Percentiles rank a stretch among this genome's conserved stretches.
Conservation (phyloP, 2,888 invertebrate species). For the Iselma pallidipennis region DNA sequence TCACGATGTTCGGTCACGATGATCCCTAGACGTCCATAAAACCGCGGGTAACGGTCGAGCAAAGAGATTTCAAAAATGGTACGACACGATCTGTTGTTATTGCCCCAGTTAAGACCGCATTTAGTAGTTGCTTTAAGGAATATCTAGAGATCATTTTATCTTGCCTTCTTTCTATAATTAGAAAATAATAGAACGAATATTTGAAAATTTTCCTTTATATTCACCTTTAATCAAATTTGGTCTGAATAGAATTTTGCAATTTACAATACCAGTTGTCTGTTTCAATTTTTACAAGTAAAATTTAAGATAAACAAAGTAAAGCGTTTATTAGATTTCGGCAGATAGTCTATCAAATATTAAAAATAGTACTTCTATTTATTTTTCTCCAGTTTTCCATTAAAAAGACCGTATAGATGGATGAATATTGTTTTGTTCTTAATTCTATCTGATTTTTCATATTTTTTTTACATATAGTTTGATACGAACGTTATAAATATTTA, state of each 20-base stretch:
- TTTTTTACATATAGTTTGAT: not conserved
- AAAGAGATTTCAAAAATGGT: constrained; percentile 27
- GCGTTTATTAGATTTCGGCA: not conserved
- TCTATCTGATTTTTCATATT: not conserved
- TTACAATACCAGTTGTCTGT: not conserved
- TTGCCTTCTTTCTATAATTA: not conserved
- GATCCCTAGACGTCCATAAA: constrained; percentile 27
- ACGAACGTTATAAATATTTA: not conserved
- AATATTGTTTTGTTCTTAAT: not conserved
- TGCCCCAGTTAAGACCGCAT: constrained; percentile 13
- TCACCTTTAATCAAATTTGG: too few relatives aligned
- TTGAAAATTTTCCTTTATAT: not conserved
- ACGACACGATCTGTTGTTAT: constrained; percentile 26
- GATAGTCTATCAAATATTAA: not conserved
- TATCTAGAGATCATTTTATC: too few relatives aligned
- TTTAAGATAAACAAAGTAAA: not conserved
- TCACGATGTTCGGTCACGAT: constrained; percentile 28
- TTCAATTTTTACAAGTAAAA: not conserved
- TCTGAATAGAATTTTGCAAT: too few relatives aligned
- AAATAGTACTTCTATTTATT: too few relatives aligned
- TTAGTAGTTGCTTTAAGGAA: not conserved
- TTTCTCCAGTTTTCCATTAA: not conserved
- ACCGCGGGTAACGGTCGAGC: constrained; percentile 26
- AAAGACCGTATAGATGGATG: too few relatives aligned
- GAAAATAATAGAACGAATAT: not conserved